These are phyloP conservation scores for Lepidocolaptes lacrymiger DNA, from an alignment of 2,797 vertebrate species.

Conservation along the genomic window DNA sequence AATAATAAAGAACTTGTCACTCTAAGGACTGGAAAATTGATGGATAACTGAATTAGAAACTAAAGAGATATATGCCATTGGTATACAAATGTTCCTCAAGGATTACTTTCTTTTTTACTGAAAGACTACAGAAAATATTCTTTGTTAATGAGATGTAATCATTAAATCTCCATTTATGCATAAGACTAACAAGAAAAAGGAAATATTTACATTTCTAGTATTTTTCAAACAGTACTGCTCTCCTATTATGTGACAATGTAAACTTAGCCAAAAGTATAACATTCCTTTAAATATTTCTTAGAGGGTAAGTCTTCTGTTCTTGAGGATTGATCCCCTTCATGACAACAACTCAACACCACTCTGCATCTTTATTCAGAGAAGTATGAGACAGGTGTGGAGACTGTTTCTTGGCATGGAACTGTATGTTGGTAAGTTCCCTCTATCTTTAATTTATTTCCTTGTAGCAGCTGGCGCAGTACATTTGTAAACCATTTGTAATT, in stretches of 20 bases:
- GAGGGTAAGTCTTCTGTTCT: neutral
- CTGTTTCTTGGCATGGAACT: neutral
- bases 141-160: neutral
- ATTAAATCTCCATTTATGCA: neutral
- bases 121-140: neutral
- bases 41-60: neutral
- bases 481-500: slow-evolving; percentile 8
- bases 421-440: neutral
- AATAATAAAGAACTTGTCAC: neutral
- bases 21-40: neutral
- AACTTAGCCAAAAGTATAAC: neutral
- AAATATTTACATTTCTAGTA: neutral
- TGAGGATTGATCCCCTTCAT: neutral
- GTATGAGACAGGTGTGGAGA: neutral
- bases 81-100: neutral
- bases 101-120: neutral
- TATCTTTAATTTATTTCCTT: slow-evolving; percentile 26
- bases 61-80: neutral
- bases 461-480: neutral
- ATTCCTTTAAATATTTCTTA: neutral
- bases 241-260: neutral
- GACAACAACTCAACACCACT: neutral
- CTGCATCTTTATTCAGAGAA: neutral
- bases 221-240: neutral
- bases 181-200: neutral